A percentile compares a stretch with the other conserved stretches of the same genome.
Conservation (phyloP, 2,113 vertebrate species). For the Hypocryptadius cinnamomeus region DNA sequence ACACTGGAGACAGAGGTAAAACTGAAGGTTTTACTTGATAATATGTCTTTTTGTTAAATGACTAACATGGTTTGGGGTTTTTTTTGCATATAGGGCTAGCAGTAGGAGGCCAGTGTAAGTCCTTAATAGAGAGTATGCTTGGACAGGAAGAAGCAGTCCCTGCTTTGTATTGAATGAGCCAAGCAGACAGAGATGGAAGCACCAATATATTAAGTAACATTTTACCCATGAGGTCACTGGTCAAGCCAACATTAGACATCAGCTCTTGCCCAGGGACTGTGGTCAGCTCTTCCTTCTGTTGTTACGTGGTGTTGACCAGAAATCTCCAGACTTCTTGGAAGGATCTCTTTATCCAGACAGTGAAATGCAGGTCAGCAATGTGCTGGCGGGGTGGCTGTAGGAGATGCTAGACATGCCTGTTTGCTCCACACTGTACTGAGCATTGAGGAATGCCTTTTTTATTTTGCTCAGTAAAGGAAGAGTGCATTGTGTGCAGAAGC, state of each 20-base stretch:
- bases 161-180: background rate
- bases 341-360: background rate
- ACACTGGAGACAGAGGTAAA: background rate
- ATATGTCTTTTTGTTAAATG: background rate
- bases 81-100: background rate
- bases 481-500: background rate
- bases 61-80: background rate
- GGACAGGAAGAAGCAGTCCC: background rate
- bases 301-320: background rate
- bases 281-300: background rate
- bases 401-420: background rate
- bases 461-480: background rate
- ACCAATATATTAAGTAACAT: background rate
- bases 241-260: background rate
- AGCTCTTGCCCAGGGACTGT: background rate
- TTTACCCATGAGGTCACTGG: background rate
- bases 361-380: background rate
- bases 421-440: background rate
- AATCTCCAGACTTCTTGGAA: background rate
- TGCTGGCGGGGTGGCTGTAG: background rate
- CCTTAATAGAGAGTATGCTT: background rate
- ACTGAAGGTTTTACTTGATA: background rate
- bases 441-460: background rate
- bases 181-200: background rate
- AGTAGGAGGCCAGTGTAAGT: background rate